Conservation (phyloP, 2,797 vertebrate genomes). For the Enteromius unitaeniatus region DNA sequence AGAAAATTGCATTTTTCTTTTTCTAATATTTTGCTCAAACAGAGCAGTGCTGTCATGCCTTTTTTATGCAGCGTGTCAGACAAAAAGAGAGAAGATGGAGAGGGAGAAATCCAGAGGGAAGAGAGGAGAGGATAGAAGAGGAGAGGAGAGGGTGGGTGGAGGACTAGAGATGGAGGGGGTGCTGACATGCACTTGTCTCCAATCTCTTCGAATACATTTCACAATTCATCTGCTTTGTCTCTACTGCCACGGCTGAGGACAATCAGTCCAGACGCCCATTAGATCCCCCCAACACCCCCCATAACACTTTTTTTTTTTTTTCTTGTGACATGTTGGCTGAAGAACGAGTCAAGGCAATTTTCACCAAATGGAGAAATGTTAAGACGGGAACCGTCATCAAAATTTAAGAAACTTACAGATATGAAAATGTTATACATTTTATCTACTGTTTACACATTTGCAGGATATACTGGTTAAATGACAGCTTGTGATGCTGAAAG, state of each 20-base stretch:
- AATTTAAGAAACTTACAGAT: conserved; percentile 45
- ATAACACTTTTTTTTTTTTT: conserved; percentile 76
- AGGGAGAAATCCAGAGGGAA: conserved; percentile 74
- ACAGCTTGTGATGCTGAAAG: conserved; percentile 30
- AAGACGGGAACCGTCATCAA: conserved; percentile 93
- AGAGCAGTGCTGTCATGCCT: conserved; percentile 81
- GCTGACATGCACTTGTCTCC: conserved; percentile 96
- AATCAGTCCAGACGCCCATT: conserved; percentile 99
- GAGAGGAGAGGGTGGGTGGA: conserved; percentile 69
- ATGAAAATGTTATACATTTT: conserved; percentile 39
- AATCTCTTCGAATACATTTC: conserved; percentile 99
- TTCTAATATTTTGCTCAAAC: conserved; percentile 81
- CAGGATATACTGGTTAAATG: conserved; percentile 39
- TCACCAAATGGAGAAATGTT: conserved; percentile 99
- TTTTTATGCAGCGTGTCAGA: conserved; percentile 79
- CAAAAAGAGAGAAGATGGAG: conserved; percentile 69
- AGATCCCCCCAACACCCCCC: conserved; percentile 77
- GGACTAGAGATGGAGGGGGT: conserved; percentile 80
- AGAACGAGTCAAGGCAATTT: conserved; percentile 95
- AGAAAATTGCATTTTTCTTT: conserved; percentile 78
- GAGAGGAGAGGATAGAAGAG: conserved; percentile 58
- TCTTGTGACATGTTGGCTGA: conserved; percentile 97
- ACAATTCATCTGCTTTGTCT: conserved; percentile 99
- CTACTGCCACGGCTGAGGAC: conserved; percentile 98
- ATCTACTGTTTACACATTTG: conserved; percentile 42